Evolutionary conservation across 92 coral and sea anemone genomes (phyloP).

Genomic region (Zoanthus gigantus): DNA sequence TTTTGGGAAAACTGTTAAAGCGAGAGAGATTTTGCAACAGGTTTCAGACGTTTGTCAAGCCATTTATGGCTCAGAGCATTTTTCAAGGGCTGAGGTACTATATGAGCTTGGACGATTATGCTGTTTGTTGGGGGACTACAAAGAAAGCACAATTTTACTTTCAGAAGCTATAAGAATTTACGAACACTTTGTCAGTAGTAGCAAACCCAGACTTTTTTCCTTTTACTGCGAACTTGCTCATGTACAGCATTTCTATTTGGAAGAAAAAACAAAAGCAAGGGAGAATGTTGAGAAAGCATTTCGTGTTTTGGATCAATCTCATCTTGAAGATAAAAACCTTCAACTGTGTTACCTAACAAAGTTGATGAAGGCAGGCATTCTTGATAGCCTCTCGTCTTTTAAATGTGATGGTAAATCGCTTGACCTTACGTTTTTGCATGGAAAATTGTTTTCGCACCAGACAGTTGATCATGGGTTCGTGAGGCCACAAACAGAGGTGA

Average conservation of each 20-base stretch:
- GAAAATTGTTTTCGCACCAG: constrained; percentile 11
- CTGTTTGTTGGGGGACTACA: constrained; percentile 22
- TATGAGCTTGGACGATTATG: background rate
- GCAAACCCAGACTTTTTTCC: background rate
- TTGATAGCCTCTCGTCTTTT: background rate
- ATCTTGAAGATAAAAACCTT: background rate
- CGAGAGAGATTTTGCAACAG: background rate
- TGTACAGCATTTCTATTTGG: background rate
- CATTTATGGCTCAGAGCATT: background rate
- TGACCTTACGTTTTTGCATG: background rate
- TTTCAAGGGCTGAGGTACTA: constrained; percentile 21
- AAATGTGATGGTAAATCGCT: background rate
- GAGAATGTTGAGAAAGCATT: constrained; percentile 26
- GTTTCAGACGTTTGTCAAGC: background rate
- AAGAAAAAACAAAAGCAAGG: background rate
- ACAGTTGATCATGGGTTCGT: too few species aligned
- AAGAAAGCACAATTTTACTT: background rate
- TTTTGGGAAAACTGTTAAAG: background rate
- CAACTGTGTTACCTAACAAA: background rate
- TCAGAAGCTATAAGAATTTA: constrained; percentile 21
- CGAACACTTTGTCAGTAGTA: background rate
- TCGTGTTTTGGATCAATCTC: background rate
- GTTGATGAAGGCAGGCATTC: background rate
- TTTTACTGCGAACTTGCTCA: constrained; percentile 8
- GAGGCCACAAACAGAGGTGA: background rate